A percentile compares a stretch with the other conserved stretches of the same genome.
Evolutionary conservation across 1,140 invertebrate species (phyloP).

Genomic region (Lasaia peninsularis): DNA sequence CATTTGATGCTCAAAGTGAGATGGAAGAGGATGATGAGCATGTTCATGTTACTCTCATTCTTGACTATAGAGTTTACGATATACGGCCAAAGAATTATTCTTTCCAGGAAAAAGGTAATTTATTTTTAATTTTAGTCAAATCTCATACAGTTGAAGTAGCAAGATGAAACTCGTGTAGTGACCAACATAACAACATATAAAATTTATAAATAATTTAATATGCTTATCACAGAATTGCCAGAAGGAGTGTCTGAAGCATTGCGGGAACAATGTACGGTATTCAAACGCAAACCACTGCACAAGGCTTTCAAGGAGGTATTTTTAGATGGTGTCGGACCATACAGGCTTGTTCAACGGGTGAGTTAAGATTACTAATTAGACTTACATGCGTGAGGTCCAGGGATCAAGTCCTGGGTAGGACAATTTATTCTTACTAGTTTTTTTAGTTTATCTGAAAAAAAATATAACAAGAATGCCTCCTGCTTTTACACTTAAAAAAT

Average conservation of each 20-base stretch:
- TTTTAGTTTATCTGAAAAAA: too few relatives aligned
- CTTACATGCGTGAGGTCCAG: too few relatives aligned
- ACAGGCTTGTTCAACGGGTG: constrained; percentile 49
- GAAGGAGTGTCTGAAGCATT: constrained; percentile 40
- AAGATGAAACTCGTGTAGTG: too few relatives aligned
- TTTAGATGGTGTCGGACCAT: constrained; percentile 43
- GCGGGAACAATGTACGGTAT: constrained; percentile 42
- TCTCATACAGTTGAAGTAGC: too few relatives aligned
- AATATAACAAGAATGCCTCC: too few relatives aligned
- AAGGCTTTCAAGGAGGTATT: constrained; percentile 58
- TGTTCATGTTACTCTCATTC: constrained; percentile 35
- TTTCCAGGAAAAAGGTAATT: constrained; percentile 48
- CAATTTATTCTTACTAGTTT: too few relatives aligned
- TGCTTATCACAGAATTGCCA: constrained; percentile 36
- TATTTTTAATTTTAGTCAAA: too few relatives aligned
- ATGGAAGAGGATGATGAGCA: constrained; percentile 41
- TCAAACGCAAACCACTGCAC: constrained; percentile 51
- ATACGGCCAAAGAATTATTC: constrained; percentile 50
- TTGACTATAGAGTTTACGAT: constrained; percentile 58
- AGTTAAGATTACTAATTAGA: constrained; percentile 12
- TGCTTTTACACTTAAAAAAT: too few relatives aligned
- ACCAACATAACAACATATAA: too few relatives aligned
- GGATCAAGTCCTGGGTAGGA: too few relatives aligned
- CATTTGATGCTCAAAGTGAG: constrained; percentile 40
- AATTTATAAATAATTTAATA: not conserved